Conservation (phyloP, 2,113 vertebrate genomes). For the Damaliscus lunatus region DNA sequence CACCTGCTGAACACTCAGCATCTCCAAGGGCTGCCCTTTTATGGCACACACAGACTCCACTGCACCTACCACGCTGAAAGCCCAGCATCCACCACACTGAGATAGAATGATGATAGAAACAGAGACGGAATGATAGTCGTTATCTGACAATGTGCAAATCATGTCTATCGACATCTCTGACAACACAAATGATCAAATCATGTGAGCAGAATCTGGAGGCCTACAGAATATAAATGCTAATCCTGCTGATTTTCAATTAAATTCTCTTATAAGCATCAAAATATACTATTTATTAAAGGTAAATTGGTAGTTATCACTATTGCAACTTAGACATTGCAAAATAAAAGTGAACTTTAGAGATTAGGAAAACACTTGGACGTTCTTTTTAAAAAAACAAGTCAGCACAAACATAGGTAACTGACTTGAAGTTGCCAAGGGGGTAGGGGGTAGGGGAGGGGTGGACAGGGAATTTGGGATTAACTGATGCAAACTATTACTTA, state of each 20-base stretch:
- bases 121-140: neutral
- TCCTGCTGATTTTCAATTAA: neutral
- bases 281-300: neutral
- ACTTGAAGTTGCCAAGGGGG: neutral
- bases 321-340: neutral
- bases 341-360: neutral
- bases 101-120: neutral
- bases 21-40: conserved; percentile 77
- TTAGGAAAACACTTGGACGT: neutral
- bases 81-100: conserved; percentile 96
- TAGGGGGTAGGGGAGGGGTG: neutral
- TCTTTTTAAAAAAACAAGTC: neutral
- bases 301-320: neutral
- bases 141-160: neutral
- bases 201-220: neutral
- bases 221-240: neutral
- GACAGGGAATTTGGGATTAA: neutral
- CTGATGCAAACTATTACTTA: neutral
- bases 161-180: neutral
- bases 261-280: neutral
- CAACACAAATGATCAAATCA: neutral
- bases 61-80: conserved; percentile 90
- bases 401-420: neutral
- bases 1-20: conserved; percentile 93
- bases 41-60: conserved; percentile 87